A percentile compares a stretch with the other conserved stretches of the same genome.
phyloP scores from a whole-genome alignment of 1,140 invertebrate genomes.

The Euura saliciscinereae region DNA sequence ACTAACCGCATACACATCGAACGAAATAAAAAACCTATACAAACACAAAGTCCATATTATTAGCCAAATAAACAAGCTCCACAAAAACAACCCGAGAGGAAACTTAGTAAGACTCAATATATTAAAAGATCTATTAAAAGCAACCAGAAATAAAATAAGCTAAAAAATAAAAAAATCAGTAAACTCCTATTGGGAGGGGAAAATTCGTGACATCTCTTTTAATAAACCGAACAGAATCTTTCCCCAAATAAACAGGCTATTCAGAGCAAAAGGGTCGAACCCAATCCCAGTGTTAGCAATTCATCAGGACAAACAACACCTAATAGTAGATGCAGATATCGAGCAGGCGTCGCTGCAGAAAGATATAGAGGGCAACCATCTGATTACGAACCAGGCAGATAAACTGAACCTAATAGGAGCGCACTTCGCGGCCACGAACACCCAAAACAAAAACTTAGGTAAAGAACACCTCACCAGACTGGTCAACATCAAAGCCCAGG shows the following conservation, averaged over 20 bases:
- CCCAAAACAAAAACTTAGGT: slow-evolving; percentile 18
- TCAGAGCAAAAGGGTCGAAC: background rate
- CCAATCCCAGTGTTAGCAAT: background rate
- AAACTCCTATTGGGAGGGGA: no score
- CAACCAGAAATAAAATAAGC: no score
- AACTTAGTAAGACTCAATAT: background rate
- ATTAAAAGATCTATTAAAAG: no score
- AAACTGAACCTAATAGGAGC: slow-evolving; percentile 19
- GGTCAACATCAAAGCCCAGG: background rate
- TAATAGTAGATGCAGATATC: background rate
- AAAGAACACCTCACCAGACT: background rate
- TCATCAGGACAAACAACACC: background rate
- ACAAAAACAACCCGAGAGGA: background rate
- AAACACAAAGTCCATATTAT: slow-evolving; percentile 16
- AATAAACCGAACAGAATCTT: slow-evolving; percentile 9
- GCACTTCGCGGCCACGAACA: slow-evolving; percentile 18
- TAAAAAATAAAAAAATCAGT: no score
- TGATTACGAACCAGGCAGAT: background rate
- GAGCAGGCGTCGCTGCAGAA: background rate
- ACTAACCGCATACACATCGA: background rate
- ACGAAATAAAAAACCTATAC: slow-evolving; percentile 17
- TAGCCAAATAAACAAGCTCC: slow-evolving; percentile 11
- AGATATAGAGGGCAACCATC: background rate
- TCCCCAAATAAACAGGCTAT: slow-evolving; percentile 12
- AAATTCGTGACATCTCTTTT: no score